These are phyloP conservation scores for Tragelaphus scriptus DNA, from an alignment of 2,113 vertebrate genomes.

Conservation along the genomic window DNA sequence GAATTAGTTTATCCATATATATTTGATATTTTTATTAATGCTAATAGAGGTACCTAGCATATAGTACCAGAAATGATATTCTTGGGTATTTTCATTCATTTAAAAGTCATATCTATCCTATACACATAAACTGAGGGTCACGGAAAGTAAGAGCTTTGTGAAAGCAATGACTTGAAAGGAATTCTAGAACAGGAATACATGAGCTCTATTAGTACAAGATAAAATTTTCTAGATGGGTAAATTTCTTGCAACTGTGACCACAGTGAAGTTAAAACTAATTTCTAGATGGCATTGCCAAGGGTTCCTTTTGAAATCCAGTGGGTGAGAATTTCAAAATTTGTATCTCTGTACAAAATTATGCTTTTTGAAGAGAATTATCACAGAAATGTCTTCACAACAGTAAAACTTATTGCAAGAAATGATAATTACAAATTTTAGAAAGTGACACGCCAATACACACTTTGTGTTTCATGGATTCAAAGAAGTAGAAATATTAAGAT, in stretches of 20 bases:
- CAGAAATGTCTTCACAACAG: not conserved
- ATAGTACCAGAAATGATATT: not conserved
- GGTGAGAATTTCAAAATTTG: not conserved
- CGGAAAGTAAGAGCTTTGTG: not conserved
- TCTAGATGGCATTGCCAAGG: not conserved
- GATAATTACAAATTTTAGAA: not conserved
- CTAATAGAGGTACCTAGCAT: not conserved
- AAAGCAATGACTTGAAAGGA: not conserved
- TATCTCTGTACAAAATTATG: not conserved
- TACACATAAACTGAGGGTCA: not conserved
- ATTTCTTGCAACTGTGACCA: not conserved
- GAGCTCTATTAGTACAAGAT: not conserved
- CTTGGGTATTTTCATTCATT: not conserved
- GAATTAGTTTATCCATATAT: not conserved
- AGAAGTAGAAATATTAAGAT: not conserved
- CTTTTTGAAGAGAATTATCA: not conserved
- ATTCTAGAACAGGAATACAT: not conserved
- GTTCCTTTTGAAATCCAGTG: not conserved
- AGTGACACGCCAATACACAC: fast-evolving
- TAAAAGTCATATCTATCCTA: not conserved
- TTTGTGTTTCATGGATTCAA: not conserved
- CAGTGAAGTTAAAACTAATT: not conserved
- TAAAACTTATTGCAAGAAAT: not conserved
- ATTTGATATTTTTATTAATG: not conserved
- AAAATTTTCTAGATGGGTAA: not conserved